phyloP scores from a whole-genome alignment of 2,797 vertebrate genomes.

The Coracias cyanogaster region DNA sequence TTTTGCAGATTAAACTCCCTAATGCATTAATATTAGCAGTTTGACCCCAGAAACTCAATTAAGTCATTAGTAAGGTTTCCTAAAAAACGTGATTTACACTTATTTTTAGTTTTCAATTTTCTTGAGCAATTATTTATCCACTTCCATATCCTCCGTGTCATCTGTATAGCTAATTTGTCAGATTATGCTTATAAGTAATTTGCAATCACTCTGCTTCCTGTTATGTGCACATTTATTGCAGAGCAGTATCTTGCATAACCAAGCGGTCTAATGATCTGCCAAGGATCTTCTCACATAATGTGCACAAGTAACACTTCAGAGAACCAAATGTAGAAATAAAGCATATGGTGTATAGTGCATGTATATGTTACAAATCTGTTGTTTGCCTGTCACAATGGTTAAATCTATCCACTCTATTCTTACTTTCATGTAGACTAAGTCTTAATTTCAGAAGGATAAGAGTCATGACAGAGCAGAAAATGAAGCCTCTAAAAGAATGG shows the following conservation, averaged over 20 bases:
- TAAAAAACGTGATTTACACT: slow-evolving; percentile 23
- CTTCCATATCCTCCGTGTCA: slow-evolving; percentile 62
- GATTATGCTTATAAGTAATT: slow-evolving; percentile 54
- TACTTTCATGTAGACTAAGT: neutral
- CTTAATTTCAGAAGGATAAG: neutral
- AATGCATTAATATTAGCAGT: neutral
- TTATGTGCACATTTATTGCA: slow-evolving; percentile 24
- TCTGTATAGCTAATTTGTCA: slow-evolving; percentile 54
- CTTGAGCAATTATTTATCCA: slow-evolving; percentile 47
- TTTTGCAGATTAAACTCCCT: neutral
- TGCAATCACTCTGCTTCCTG: slow-evolving; percentile 65
- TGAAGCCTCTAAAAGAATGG: neutral
- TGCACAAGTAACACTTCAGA: neutral
- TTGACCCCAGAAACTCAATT: neutral
- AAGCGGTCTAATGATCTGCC: neutral
- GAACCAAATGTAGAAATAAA: neutral
- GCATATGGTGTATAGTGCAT: neutral
- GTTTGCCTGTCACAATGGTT: neutral
- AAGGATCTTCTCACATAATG: neutral
- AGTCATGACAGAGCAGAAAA: neutral
- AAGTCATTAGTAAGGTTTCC: neutral
- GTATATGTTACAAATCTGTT: neutral
- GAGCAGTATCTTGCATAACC: slow-evolving; percentile 49
- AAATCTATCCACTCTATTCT: neutral
- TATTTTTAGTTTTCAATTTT: slow-evolving; percentile 50